Evolutionary conservation across 2,797 vertebrate genomes (phyloP).

Genomic region (Myotis daubentonii): DNA sequence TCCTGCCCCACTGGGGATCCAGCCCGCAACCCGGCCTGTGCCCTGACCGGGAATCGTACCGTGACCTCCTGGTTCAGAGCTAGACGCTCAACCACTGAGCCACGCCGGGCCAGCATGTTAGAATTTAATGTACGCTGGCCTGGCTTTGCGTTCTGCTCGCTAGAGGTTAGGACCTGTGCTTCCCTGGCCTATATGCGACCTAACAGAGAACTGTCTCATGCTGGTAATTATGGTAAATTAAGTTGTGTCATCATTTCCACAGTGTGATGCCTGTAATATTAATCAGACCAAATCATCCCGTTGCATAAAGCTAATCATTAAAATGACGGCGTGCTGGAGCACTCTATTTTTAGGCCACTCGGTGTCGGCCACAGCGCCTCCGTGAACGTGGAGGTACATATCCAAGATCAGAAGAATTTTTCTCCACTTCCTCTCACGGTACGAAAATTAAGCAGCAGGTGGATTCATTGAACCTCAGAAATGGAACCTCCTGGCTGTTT

Average conservation of each 20-base stretch:
- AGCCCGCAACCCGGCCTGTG: too few species aligned
- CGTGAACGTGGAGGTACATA: conserved; percentile 53
- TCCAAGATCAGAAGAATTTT: conserved; percentile 30
- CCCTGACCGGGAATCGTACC: too few species aligned
- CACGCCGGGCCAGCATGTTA: too few species aligned
- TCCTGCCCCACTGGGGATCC: too few species aligned
- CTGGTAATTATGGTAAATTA: conserved; percentile 76
- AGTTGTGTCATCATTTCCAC: conserved; percentile 73
- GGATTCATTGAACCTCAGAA: conserved; percentile 6
- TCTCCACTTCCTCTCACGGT: neutral
- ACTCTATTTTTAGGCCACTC: conserved; percentile 76
- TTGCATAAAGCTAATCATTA: conserved; percentile 77
- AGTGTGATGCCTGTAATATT: conserved; percentile 75
- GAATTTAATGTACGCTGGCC: too few species aligned
- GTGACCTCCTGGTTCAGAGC: too few species aligned
- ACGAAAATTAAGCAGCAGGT: conserved; percentile 19
- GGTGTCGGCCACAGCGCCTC: conserved; percentile 32
- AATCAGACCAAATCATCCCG: conserved; percentile 76
- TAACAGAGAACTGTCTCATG: conserved; percentile 66
- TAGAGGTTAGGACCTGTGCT: conserved; percentile 61
- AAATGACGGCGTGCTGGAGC: conserved; percentile 63
- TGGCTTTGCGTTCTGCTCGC: conserved; percentile 22
- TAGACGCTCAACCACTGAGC: too few species aligned
- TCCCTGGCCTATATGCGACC: conserved; percentile 63
- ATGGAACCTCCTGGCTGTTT: neutral